Evolutionary conservation across 2,888 invertebrate species (phyloP).

Genomic region (Caenorhabditis sp.): DNA sequence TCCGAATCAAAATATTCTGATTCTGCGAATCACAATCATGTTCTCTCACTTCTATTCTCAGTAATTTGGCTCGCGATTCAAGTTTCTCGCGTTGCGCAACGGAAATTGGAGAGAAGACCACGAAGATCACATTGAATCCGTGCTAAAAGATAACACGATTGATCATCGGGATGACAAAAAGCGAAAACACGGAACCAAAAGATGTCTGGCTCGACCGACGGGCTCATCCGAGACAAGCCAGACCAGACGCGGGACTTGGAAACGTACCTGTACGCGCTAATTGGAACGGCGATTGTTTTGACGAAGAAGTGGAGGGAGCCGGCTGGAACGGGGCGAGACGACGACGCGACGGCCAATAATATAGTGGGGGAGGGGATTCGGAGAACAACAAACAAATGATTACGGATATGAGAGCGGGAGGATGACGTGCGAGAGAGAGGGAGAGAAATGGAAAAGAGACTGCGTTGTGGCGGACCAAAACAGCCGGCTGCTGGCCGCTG

Average conservation of each 20-base stretch:
- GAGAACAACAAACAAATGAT: constrained; percentile 51
- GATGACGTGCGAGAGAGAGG: constrained; percentile 9
- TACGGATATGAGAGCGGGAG: constrained; percentile 32
- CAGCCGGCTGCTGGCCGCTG: constrained; percentile 33
- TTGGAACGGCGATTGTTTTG: not conserved
- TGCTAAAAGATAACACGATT: not conserved
- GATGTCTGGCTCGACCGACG: no score
- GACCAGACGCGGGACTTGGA: not conserved
- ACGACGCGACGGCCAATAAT: no score
- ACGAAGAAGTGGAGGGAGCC: not conserved
- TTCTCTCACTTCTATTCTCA: not conserved
- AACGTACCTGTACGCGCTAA: constrained; percentile 10
- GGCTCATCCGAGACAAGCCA: not conserved
- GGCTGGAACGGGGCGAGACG: constrained; percentile 10
- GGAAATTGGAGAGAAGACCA: constrained; percentile 14
- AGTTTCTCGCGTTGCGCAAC: constrained; percentile 2
- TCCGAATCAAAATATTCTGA: not conserved
- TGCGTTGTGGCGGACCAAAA: constrained; percentile 32
- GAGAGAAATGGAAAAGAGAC: no score
- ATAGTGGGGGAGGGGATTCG: constrained; percentile 42
- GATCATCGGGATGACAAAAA: not conserved
- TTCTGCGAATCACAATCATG: not conserved
- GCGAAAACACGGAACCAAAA: not conserved
- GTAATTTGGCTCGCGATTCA: not conserved
- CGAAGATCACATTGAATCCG: constrained; percentile 28